Base-by-base conservation (phyloP, 2,797 vertebrate species). In the Garrulus glandarius region DNA sequence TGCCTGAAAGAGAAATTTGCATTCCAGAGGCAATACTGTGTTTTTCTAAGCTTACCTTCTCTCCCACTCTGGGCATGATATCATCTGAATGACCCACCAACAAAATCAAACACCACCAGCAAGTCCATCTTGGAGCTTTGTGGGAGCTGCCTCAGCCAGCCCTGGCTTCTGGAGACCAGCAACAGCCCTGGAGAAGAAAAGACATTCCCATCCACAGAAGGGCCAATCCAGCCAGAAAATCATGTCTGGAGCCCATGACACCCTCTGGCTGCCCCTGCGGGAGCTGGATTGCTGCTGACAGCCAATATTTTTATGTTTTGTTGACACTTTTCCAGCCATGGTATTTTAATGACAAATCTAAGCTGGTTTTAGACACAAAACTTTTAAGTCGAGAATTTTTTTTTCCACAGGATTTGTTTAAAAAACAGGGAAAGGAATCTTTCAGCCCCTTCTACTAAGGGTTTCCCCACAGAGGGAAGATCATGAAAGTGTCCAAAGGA, bases 401-500 rank as follows among this genome's bases (percentile, higher is more conserved):
- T 6, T 44, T 44, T 65, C 7, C 11, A 10, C 11, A 24, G 32
- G 44, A 46, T 84, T 86, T 68, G 7, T 63, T 84, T 77, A 9
- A 44, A 72, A 92, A 30, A 47, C 9, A 82, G 15, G n/a, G 47
- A 49, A 75, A 77, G 10, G 19, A 57, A 43, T 80, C 34, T 37
- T 70, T 67, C 49, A 56, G 20, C 22, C 13, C 16, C 7, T 23
- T 59, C n/a, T 44, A 8, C 37, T 46, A 64, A 53, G 29, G 37
- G 21, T 56, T 89, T 63, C 41, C 50, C 22, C 44, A 39, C 37
- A 61, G 43, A 68, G 26, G 39, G 57, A 85, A 59, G 65, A 59
- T 87, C 46, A 16, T 5, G 14, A 95, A 93, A 84, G n/a, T 27
- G 60, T 37, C 88, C 41, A 74, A 85, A 93, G 90, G 95, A 89